These are phyloP conservation scores for Neelides sp. DNA, from an alignment of 1,140 invertebrate species.

Conservation along the genomic window DNA sequence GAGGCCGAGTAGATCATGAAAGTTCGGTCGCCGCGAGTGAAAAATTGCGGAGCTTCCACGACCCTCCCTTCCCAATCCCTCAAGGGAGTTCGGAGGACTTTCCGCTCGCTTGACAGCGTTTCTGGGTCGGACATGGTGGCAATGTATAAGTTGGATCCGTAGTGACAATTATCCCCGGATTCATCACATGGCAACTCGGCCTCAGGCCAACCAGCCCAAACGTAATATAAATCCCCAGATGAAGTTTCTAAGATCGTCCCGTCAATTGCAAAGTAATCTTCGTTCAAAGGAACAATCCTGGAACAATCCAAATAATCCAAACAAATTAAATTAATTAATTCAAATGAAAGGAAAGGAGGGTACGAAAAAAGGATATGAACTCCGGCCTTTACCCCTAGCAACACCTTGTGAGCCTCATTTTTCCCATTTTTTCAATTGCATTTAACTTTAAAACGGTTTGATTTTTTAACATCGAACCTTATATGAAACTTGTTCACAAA, in stretches of 20 bases:
- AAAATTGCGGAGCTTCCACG: slow-evolving; percentile 21
- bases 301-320: not conserved
- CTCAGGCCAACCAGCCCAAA: slow-evolving; percentile 24
- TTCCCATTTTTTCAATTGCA: too few species aligned
- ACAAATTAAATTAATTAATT: too few species aligned
- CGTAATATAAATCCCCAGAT: slow-evolving; percentile 11
- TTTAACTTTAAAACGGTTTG: too few species aligned
- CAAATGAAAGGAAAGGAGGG: too few species aligned
- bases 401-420: too few species aligned
- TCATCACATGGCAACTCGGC: slow-evolving; percentile 1
- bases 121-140: slow-evolving; percentile 15
- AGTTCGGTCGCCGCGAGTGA: slow-evolving; percentile 2
- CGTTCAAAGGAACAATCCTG: slow-evolving; percentile 4
- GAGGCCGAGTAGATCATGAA: slow-evolving; percentile 20
- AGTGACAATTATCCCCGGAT: not conserved
- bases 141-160: slow-evolving; percentile 21
- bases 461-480: too few species aligned
- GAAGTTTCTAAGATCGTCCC: slow-evolving; percentile 10
- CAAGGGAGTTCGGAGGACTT: slow-evolving; percentile 8
- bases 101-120: slow-evolving; percentile 5
- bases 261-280: slow-evolving; percentile 24
- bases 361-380: too few species aligned
- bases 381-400: too few species aligned
- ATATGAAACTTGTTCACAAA: too few species aligned
- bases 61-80: slow-evolving; percentile 16